Percentiles rank a stretch among this genome's conserved stretches.
Evolutionary conservation across 35 echinoderm and acorn worm genomes (phyloP).

Genomic region (Heliocidaris tuberculata): DNA sequence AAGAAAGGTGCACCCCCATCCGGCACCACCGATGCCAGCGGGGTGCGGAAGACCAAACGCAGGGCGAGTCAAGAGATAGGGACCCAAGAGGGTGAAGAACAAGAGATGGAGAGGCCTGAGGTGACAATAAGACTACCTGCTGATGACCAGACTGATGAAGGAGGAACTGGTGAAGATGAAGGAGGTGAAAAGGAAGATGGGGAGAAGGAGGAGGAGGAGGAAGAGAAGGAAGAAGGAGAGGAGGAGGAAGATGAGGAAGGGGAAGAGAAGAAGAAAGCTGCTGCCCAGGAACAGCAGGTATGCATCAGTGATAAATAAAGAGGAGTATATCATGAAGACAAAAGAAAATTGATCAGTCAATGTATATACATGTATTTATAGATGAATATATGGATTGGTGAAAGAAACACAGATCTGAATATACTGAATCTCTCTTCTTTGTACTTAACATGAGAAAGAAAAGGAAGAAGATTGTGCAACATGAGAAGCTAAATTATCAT

Average conservation of each 20-base stretch:
- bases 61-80: background rate
- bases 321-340: too few relatives aligned
- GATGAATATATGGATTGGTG: too few relatives aligned
- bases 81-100: background rate
- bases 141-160: background rate
- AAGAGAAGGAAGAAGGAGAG: background rate
- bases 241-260: slow-evolving; percentile 22
- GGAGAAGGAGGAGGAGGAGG: background rate
- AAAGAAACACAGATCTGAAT: too few relatives aligned
- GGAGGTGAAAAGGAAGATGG: background rate
- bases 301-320: too few relatives aligned
- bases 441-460: too few relatives aligned
- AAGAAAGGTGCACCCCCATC: background rate
- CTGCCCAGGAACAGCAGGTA: slow-evolving; percentile 43
- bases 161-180: background rate
- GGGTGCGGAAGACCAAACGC: background rate
- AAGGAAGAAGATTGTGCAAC: too few relatives aligned
- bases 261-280: background rate
- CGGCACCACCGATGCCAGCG: background rate
- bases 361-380: too few relatives aligned
- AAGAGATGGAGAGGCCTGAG: slow-evolving; percentile 10
- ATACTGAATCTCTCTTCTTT: too few relatives aligned
- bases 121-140: background rate
- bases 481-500: too few relatives aligned
- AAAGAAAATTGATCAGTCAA: too few relatives aligned